phyloP scores from a whole-genome alignment of 1,140 invertebrate species.

The Chelonus insularis region DNA sequence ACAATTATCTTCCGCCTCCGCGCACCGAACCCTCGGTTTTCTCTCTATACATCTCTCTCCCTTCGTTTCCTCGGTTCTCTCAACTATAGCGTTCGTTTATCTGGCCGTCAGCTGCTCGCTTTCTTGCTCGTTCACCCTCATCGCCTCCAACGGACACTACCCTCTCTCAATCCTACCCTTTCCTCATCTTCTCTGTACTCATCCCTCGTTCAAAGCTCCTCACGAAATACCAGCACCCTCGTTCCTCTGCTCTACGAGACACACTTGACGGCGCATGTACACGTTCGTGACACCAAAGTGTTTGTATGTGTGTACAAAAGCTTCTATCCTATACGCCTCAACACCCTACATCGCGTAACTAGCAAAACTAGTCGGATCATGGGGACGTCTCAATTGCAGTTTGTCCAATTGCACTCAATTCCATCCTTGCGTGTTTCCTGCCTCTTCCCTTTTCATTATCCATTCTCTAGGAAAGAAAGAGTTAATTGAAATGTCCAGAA shows the following conservation, averaged over 20 bases:
- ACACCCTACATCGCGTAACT: constrained; percentile 20
- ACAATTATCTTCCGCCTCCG: constrained; percentile 60
- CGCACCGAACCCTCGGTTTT: constrained; percentile 56
- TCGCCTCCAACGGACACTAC: constrained; percentile 20
- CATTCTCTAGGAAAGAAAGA: no score
- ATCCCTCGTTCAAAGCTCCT: constrained; percentile 3
- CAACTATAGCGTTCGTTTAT: constrained; percentile 38
- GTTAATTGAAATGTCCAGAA: no score
- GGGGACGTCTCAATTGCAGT: constrained; percentile 27
- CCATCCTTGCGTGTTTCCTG: constrained; percentile 6
- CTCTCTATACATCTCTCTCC: constrained; percentile 37
- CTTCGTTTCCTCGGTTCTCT: constrained; percentile 27
- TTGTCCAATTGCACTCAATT: constrained; percentile 28
- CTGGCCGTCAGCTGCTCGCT: constrained; percentile 54
- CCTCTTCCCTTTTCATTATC: neutral
- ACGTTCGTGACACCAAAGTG: constrained; percentile 7
- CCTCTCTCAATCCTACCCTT: constrained; percentile 8
- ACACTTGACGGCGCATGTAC: constrained; percentile 12
- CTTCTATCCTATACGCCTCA: neutral
- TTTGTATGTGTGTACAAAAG: neutral
- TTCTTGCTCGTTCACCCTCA: constrained; percentile 47
- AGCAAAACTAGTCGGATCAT: constrained; percentile 29
- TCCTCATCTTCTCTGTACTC: neutral
- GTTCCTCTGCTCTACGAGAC: neutral
- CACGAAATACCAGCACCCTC: constrained; percentile 21